Percentiles rank a stretch among this genome's conserved stretches.
Conservation (phyloP, 2,888 invertebrate genomes). For the Aphrophora alni region DNA sequence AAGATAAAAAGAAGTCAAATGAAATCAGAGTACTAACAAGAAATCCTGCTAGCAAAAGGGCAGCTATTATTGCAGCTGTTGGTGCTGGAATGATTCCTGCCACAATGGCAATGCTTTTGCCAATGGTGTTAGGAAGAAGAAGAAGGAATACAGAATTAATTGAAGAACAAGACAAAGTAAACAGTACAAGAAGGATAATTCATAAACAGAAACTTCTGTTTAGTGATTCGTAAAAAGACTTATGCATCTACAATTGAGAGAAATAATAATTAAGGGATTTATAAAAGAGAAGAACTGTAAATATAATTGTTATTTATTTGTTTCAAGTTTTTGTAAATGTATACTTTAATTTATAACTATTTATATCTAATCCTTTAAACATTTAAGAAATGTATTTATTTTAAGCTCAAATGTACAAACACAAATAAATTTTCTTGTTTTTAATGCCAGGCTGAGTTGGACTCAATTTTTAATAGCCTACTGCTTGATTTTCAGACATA, state of each 20-base stretch:
- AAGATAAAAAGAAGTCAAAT: background rate
- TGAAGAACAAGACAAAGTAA: background rate
- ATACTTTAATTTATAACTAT: background rate
- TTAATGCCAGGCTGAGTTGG: too few relatives aligned
- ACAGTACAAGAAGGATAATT: background rate
- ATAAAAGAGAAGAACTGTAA: background rate
- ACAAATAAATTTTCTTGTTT: too few relatives aligned
- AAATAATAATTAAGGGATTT: background rate
- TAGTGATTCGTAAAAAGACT: background rate
- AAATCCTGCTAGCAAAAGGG: constrained; percentile 59
- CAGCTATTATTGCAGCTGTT: constrained; percentile 73
- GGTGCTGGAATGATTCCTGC: constrained; percentile 82
- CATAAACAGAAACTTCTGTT: background rate
- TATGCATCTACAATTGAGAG: too few relatives aligned
- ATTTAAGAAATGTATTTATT: background rate
- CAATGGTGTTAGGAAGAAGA: constrained; percentile 72
- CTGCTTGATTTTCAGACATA: too few relatives aligned
- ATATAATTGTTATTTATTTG: background rate
- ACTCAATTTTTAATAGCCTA: too few relatives aligned
- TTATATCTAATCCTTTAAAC: background rate
- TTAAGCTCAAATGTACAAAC: background rate
- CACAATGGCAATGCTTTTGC: constrained; percentile 81
- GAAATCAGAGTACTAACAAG: background rate
- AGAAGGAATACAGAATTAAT: constrained; percentile 50
- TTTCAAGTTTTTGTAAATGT: background rate